Evolutionary conservation across 2,888 invertebrate species (phyloP).

Genomic region (Oeneis ivallda): DNA sequence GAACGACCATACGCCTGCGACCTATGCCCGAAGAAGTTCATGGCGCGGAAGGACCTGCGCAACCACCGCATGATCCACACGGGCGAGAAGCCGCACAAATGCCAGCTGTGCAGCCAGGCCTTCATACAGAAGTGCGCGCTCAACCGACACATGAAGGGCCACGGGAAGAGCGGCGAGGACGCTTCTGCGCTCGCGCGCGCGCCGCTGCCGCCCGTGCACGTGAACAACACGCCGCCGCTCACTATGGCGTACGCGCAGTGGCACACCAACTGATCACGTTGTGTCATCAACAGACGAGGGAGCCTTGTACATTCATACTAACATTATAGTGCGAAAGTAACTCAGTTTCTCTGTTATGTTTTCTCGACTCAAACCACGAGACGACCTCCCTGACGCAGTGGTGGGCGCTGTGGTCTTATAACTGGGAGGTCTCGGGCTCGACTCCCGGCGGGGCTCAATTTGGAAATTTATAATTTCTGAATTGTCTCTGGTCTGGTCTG

Average conservation of each 20-base stretch:
- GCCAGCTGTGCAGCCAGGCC: conserved; percentile 92
- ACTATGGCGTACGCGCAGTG: conserved; percentile 39
- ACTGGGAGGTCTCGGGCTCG: no score
- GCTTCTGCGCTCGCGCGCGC: no score
- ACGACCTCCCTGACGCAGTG: no score
- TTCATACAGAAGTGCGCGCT: conserved; percentile 96
- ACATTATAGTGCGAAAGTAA: no score
- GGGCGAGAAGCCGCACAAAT: conserved; percentile 95
- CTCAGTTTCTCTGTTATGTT: no score
- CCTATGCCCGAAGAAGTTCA: conserved; percentile 94
- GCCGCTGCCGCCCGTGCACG: conserved; percentile 31
- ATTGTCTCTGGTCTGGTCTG: no score
- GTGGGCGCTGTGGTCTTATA: no score
- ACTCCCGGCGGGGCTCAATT: no score
- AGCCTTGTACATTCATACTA: no score
- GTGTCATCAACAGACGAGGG: not conserved
- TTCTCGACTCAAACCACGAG: no score
- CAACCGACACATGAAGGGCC: conserved; percentile 93
- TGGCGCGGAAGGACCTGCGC: conserved; percentile 94
- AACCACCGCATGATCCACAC: conserved; percentile 96
- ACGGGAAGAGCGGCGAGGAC: conserved; percentile 47
- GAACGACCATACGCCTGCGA: conserved; percentile 92
- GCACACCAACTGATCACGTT: conserved; percentile 28
- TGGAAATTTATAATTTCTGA: no score
- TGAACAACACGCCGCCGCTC: conserved; percentile 32